phyloP scores from a whole-genome alignment of 2,113 vertebrate genomes.

The Clarias magur region DNA sequence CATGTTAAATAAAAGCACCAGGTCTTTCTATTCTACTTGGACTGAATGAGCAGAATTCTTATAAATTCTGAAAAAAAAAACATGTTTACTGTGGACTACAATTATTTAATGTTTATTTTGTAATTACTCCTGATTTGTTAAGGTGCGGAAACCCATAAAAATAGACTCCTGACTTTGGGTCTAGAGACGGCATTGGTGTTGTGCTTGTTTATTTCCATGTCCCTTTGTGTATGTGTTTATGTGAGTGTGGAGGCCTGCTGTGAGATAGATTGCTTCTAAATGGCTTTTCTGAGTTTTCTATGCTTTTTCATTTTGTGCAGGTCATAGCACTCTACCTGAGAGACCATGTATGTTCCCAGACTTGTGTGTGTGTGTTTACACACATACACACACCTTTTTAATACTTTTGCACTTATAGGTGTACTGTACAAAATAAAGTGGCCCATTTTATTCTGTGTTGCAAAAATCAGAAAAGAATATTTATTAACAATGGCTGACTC shows the following conservation, averaged over 20 bases:
- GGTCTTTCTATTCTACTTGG: not conserved
- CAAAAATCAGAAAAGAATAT: not conserved
- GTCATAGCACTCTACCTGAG: conserved; percentile 22
- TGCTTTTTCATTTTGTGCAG: conserved; percentile 40
- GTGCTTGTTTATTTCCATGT: conserved; percentile 36
- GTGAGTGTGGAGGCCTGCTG: conserved; percentile 20
- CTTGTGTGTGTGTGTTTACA: not conserved
- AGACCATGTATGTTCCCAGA: conserved; percentile 34
- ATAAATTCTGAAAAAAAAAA: not conserved
- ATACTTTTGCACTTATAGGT: not conserved
- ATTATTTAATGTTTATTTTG: not conserved
- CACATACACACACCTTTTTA: not conserved
- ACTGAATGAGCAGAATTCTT: not conserved
- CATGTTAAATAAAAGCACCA: not conserved
- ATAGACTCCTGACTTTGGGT: not conserved
- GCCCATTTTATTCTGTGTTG: not conserved
- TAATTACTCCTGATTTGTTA: not conserved
- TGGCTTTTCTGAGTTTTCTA: conserved; percentile 41
- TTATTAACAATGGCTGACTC: not conserved
- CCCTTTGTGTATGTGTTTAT: not conserved
- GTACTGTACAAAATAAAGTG: not conserved
- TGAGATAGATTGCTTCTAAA: conserved; percentile 46
- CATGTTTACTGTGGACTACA: not conserved
- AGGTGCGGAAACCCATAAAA: no score
- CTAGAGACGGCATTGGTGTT: not conserved